Evolutionary conservation across 2,113 vertebrate genomes (phyloP), one percentile per base, ranked within the genome.

Genomic region (Spea bombifrons): DNA sequence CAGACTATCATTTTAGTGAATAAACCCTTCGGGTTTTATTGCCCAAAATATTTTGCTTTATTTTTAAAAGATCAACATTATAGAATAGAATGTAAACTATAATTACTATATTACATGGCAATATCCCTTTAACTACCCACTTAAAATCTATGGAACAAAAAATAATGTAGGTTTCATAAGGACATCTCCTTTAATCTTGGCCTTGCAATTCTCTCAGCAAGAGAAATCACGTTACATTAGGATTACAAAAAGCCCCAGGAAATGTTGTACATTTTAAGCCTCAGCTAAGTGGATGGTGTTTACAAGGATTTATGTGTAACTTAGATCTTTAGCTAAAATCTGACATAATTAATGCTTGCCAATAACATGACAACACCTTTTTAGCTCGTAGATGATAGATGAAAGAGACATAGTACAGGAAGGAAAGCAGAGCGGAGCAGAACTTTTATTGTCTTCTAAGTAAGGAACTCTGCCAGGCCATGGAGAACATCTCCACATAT

Each of bases 311-410:
- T 76, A 76, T 48, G 52, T 15, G 52, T 61, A 47, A 61, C 67
- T 64, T 17, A 49, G 44, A 67, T 61, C 63, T 82, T 80, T 80
- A 53, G 78, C 8, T 45, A 82, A 76, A 16, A 78, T 76, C 49
- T 73, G 70, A 47, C n/a, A 12, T 75, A 78, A 84, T 17, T 59
- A 52, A 76, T 68, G 46, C 61, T 76, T 81, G 67, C 48, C 73
- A 72, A 67, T 8, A 66, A 66, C 47, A 65, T 75, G 73, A 66
- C 57, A 74, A 75, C 61, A 66, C 63, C 48, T 66, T 64, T 75
- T 52, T 44, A 48, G 30, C 43, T 66, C 5, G 55, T 30, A 53
- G 50, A 43, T 30, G 30, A 50, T 48, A 53, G 74, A 75, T 67
- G 74, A 75, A 65, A 66, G 64, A 66, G 8, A 46, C 7, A 13